phyloP scores from a whole-genome alignment of 2,888 invertebrate species.

The Fragum whitleyi region DNA sequence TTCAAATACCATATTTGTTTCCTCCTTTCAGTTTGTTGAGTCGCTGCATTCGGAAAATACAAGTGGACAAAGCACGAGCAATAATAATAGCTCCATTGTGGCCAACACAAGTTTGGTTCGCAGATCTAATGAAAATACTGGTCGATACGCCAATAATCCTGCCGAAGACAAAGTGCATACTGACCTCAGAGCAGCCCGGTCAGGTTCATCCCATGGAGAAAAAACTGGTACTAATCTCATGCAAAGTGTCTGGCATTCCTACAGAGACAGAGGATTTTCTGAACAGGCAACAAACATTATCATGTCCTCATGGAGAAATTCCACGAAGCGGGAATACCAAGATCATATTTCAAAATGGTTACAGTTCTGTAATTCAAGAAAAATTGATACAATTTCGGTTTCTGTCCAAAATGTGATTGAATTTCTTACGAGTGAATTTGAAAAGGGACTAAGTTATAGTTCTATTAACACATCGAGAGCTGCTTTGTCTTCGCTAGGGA shows the following conservation, averaged over 20 bases:
- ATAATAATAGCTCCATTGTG: constrained; percentile 42
- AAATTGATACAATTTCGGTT: constrained; percentile 50
- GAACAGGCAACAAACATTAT: constrained; percentile 39
- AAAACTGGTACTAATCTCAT: constrained; percentile 42
- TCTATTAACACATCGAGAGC: constrained; percentile 48
- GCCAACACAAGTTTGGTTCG: constrained; percentile 46
- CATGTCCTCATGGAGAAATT: constrained; percentile 49
- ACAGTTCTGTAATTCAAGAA: constrained; percentile 47
- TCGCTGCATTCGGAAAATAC: constrained; percentile 33
- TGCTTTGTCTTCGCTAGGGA: constrained; percentile 48
- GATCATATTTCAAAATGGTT: constrained; percentile 58
- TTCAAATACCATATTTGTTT: constrained; percentile 36
- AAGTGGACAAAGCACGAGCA: neutral
- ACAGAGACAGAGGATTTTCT: constrained; percentile 36
- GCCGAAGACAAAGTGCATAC: neutral
- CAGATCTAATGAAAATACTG: constrained; percentile 17
- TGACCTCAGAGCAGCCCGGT: constrained; percentile 1
- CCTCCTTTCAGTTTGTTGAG: constrained; percentile 61
- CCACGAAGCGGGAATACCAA: constrained; percentile 55
- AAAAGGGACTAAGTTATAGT: constrained; percentile 49
- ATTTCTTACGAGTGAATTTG: constrained; percentile 43
- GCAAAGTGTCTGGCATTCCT: constrained; percentile 22
- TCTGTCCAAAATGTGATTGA: constrained; percentile 50
- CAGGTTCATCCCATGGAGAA: constrained; percentile 33
- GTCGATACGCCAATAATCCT: constrained; percentile 34